Conservation (phyloP, 2,888 invertebrate species). For the Nematopogon swammerdamellus region DNA sequence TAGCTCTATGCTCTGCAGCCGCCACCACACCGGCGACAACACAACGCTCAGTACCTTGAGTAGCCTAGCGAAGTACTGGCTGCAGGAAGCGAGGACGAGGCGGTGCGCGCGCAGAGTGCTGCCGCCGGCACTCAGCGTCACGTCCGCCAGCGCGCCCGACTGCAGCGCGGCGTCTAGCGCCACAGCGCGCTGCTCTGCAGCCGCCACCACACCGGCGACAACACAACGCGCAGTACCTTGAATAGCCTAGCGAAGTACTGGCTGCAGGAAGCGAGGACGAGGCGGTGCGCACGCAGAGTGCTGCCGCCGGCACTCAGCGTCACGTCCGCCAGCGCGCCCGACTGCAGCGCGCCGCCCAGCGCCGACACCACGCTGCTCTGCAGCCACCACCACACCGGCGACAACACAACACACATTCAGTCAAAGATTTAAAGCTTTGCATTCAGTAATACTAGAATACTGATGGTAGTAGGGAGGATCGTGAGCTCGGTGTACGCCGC, state of each 20-base stretch:
- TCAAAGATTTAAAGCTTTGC: too few species aligned
- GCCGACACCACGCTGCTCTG: conserved; percentile 76
- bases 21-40: too few species aligned
- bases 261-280: conserved; percentile 87
- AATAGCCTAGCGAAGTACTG: conserved; percentile 87
- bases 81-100: conserved; percentile 85
- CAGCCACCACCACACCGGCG: conserved; percentile 7
- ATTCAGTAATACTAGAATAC: too few species aligned
- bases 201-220: too few species aligned
- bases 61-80: conserved; percentile 84
- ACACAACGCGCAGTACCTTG: too few species aligned
- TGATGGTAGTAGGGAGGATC: too few species aligned
- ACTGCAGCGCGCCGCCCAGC: conserved; percentile 72
- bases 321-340: conserved; percentile 81
- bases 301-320: conserved; percentile 83
- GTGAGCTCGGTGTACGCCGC: too few species aligned
- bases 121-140: conserved; percentile 62
- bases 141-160: conserved; percentile 34
- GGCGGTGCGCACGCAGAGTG: conserved; percentile 79
- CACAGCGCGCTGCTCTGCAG: too few species aligned
- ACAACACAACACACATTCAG: background rate
- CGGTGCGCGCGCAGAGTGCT: conserved; percentile 82
- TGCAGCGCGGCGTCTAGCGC: conserved; percentile 24
- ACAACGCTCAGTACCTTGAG: too few species aligned
- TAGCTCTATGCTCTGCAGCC: too few species aligned